Conservation (phyloP, 2,113 vertebrate genomes). For the Odontophorus gujanensis region DNA sequence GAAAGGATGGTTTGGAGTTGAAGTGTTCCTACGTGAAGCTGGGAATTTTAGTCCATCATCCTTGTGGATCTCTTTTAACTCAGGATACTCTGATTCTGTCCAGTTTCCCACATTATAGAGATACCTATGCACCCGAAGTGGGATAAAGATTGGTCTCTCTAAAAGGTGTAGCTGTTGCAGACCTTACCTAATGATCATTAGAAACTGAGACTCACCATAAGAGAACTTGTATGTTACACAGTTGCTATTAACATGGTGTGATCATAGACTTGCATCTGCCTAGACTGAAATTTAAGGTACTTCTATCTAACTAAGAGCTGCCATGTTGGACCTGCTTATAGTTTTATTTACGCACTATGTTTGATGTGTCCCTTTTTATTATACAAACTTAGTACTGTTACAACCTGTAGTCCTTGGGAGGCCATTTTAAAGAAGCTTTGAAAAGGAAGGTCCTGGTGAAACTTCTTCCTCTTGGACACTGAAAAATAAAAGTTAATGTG, state of each 20-base stretch:
- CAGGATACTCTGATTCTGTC: neutral
- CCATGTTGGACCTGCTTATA: neutral
- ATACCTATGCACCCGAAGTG: neutral
- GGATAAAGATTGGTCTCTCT: neutral
- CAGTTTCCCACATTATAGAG: fast-evolving
- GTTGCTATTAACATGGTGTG: neutral
- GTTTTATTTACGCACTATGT: neutral
- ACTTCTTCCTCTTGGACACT: neutral
- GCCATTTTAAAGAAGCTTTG: neutral
- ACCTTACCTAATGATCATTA: neutral
- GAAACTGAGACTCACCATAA: neutral
- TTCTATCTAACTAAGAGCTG: fast-evolving
- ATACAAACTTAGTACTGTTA: fast-evolving
- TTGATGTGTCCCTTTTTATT: neutral
- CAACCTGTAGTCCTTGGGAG: neutral
- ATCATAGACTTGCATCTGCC: neutral
- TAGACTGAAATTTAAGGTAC: neutral
- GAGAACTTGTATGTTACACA: neutral
- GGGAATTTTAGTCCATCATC: too few relatives aligned
- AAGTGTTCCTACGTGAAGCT: too few relatives aligned
- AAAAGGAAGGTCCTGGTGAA: neutral
- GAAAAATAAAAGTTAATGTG: neutral
- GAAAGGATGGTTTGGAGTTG: neutral
- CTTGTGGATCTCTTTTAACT: too few relatives aligned
- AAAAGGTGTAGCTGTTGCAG: neutral